Evolutionary conservation across 2,888 invertebrate genomes (phyloP), one percentile per base, ranked within the genome.

Genomic region (Tolmerus cingulatus): DNA sequence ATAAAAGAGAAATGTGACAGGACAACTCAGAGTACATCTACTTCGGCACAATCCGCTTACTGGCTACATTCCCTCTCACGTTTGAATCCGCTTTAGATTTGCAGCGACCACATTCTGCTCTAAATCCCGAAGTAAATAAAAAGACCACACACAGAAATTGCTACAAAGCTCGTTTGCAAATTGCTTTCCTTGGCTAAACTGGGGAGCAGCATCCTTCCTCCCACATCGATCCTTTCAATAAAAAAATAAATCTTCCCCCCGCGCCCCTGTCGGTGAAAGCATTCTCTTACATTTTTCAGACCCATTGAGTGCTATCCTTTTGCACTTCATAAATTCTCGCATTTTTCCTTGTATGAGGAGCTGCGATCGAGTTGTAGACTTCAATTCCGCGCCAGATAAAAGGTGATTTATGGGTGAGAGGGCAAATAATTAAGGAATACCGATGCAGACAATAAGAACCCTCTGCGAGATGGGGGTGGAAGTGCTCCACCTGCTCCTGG

Each of bases 401-500:
- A 78, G 40, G 78, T 78, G 78, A 78, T 78, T 78, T 78, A 78
- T 78, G 78, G 7, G 19, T 14, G 43, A 23, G 46, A 40, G 23
- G 9, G 78, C 37, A 78, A 78, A 78, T 78, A 78, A 78, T 78
- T 78, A 78, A 78, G 78, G 43, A 66, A 78, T 78, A 37, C 37
- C 5, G 66, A 5, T 23, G 78, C 16, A 78, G 43, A 78, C 40
- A 78, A 78, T 40, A 78, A 78, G 40, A 78, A 37, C 19, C 23
- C 8, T 23, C 27, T 23, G 23, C 19, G 23, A n/a, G 57, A 2
- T n/a, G 5, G 19, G 5, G 19, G 23, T 1, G 19, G 57, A 23
- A 9, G 23, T 19, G 23, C 14, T 23, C 8, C 23, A 23, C 4
- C 23, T 66, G 27, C 4, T 23, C 27, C 66, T 66, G 55, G 19